Conservation (phyloP, 2,797 vertebrate species). For the Pantherophis alleghaniensis region DNA sequence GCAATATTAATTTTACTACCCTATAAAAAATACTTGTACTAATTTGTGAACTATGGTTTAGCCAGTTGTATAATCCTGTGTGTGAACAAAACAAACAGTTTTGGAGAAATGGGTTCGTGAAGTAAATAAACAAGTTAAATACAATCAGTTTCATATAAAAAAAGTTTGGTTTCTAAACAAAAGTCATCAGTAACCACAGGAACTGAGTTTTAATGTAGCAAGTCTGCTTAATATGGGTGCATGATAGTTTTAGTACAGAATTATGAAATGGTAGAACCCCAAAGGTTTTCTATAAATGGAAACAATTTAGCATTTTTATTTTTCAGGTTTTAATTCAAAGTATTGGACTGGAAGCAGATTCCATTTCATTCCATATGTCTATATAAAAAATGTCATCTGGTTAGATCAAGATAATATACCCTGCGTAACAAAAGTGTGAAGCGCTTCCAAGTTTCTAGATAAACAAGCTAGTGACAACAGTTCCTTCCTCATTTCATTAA, state of each 20-base stretch:
- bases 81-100: slow-evolving; percentile 50
- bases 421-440: slow-evolving; percentile 39
- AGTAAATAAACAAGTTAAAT: slow-evolving; percentile 59
- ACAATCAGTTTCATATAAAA: slow-evolving; percentile 35
- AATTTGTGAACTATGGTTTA: slow-evolving; percentile 50
- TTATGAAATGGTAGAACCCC: slow-evolving; percentile 25
- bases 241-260: slow-evolving; percentile 47
- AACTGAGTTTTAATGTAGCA: slow-evolving; percentile 48
- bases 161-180: slow-evolving; percentile 48
- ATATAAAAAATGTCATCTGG: slow-evolving; percentile 54
- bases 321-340: slow-evolving; percentile 46
- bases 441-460: slow-evolving; percentile 36
- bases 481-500: slow-evolving; percentile 27
- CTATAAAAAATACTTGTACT: slow-evolving; percentile 71
- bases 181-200: slow-evolving; percentile 59
- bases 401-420: slow-evolving; percentile 57
- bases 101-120: slow-evolving; percentile 53
- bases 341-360: slow-evolving; percentile 42
- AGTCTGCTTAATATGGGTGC: slow-evolving; percentile 53
- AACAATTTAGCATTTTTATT: slow-evolving; percentile 32
- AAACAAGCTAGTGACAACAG: slow-evolving; percentile 33
- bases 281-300: slow-evolving; percentile 26
- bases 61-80: slow-evolving; percentile 37
- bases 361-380: slow-evolving; percentile 43
- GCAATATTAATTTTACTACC: slow-evolving; percentile 68